phyloP scores from a whole-genome alignment of 2,797 vertebrate genomes.

The Sternarchorhynchus goeldii region DNA sequence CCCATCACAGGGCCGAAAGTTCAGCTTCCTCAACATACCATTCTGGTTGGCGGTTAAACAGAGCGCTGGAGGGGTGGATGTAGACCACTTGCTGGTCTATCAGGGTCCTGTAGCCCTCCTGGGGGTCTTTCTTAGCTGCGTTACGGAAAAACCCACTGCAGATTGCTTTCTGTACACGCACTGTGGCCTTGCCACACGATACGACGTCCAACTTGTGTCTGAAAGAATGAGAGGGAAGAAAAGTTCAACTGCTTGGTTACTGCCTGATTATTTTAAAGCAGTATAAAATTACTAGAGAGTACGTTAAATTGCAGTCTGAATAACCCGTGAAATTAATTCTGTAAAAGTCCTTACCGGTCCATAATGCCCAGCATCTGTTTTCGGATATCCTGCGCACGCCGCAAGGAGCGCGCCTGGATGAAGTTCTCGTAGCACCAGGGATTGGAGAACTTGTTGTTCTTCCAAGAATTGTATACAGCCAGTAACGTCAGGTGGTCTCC shows the following conservation, averaged over 20 bases:
- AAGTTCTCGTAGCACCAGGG: conserved; percentile 99
- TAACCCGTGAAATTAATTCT: not conserved
- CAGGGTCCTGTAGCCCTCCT: conserved; percentile 95
- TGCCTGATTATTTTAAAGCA: not conserved
- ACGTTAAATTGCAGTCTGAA: not conserved
- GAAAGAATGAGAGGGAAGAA: not conserved
- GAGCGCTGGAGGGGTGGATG: conserved; percentile 96
- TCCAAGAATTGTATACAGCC: conserved; percentile 99
- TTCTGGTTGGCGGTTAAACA: conserved; percentile 97
- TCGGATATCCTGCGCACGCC: conserved; percentile 94
- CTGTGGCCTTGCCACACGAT: conserved; percentile 95
- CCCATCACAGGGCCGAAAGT: not conserved
- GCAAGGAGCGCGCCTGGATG: conserved; percentile 94
- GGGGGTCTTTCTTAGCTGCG: conserved; percentile 97
- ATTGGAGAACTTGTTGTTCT: conserved; percentile 99
- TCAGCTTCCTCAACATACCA: conserved; percentile 77
- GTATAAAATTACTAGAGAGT: not conserved
- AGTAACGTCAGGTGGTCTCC: conserved; percentile 96
- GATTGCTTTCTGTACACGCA: conserved; percentile 96
- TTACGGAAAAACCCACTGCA: conserved; percentile 99
- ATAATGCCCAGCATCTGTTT: conserved; percentile 99
- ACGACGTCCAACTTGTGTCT: conserved; percentile 98
- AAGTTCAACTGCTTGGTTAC: not conserved
- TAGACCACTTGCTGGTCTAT: conserved; percentile 99
- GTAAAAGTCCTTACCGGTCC: conserved; percentile 82